Evolutionary conservation across 2,888 invertebrate species (phyloP).

Genomic region (Reticulitermes lucifugus): DNA sequence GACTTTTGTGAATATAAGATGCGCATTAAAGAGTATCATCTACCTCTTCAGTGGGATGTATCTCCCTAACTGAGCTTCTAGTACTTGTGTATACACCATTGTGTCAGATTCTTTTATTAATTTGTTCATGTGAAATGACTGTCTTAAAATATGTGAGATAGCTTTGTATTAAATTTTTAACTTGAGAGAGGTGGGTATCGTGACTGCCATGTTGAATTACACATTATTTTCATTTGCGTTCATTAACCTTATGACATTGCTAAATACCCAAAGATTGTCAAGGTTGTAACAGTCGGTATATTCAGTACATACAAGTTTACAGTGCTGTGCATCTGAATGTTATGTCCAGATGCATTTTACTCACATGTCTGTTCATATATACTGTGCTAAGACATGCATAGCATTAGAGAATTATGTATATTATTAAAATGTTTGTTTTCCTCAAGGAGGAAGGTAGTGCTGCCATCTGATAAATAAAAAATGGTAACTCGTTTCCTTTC

Average conservation of each 20-base stretch:
- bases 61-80: conserved; percentile 30
- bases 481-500: too few species aligned
- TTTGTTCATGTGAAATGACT: background rate
- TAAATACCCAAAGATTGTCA: background rate
- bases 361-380: too few species aligned
- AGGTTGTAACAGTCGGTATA: too few species aligned
- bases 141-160: conserved; percentile 21
- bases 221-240: background rate
- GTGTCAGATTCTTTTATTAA: conserved; percentile 11
- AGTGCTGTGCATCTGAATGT: too few species aligned
- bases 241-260: background rate
- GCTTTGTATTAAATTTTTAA: conserved; percentile 17
- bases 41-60: conserved; percentile 38
- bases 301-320: too few species aligned
- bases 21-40: conserved; percentile 28
- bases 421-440: too few species aligned
- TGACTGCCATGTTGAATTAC: background rate
- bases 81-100: conserved; percentile 13
- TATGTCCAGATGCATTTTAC: too few species aligned
- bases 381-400: too few species aligned
- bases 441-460: too few species aligned
- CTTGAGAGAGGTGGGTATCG: conserved; percentile 16
- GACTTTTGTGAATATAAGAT: background rate
- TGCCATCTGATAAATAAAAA: too few species aligned
- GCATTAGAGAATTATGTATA: too few species aligned